These are phyloP conservation scores for Enteromius fasciolatus DNA, from an alignment of 2,797 vertebrate genomes.

Conservation along the genomic window DNA sequence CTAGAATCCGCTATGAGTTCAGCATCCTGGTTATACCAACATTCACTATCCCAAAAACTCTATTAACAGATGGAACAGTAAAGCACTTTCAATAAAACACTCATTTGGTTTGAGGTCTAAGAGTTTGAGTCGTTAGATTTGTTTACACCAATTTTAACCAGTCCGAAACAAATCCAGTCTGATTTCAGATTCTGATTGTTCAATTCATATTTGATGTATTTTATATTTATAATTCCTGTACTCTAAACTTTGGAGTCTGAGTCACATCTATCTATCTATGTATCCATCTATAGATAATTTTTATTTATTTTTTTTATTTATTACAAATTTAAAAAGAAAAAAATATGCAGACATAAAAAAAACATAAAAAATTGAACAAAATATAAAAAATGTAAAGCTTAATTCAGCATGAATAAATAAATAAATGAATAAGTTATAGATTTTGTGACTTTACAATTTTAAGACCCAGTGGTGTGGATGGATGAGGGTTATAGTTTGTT, in stretches of 20 bases:
- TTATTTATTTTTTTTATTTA: no score
- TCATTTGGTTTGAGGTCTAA: not conserved
- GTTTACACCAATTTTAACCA: not conserved
- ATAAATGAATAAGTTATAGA: no score
- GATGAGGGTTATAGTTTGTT: no score
- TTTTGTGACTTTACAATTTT: no score
- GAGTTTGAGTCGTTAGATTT: not conserved
- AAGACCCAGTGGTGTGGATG: no score
- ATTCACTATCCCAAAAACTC: not conserved
- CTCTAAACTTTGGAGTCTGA: not conserved
- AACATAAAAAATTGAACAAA: no score
- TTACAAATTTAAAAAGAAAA: no score
- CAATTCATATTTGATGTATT: not conserved
- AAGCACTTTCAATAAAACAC: slow-evolving; percentile 1
- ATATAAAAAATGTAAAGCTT: no score
- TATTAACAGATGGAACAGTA: slow-evolving; percentile 9
- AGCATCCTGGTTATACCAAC: slow-evolving; percentile 1
- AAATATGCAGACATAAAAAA: no score
- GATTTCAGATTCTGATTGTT: not conserved
- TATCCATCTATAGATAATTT: no score
- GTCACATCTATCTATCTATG: not conserved
- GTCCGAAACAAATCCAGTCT: not conserved
- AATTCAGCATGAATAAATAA: no score
- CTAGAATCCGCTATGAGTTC: slow-evolving; percentile 19
- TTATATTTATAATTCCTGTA: not conserved